phyloP scores from a whole-genome alignment of 2,113 vertebrate species.

The Seriola dumerili region DNA sequence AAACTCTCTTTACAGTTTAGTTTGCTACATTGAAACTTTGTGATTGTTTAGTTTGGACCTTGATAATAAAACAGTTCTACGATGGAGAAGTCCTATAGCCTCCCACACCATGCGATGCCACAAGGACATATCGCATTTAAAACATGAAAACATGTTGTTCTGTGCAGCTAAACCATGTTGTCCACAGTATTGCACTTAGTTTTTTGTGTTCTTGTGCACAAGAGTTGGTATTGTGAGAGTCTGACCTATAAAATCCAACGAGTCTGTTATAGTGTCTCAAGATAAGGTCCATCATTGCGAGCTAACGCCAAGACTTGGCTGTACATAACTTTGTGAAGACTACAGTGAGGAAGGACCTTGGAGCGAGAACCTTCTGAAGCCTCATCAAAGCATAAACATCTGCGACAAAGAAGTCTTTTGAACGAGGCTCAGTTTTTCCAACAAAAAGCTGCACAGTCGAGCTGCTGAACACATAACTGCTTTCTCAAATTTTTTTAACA shows the following conservation, averaged over 20 bases:
- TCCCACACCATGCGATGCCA: not conserved
- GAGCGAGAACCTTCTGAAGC: not conserved
- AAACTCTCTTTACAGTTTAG: not conserved
- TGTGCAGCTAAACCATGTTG: too few relatives aligned
- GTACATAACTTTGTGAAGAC: not conserved
- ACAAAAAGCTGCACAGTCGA: not conserved
- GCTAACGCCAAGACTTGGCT: not conserved
- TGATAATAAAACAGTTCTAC: not conserved
- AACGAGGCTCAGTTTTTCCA: not conserved
- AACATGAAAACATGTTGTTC: not conserved
- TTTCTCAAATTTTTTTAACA: not conserved
- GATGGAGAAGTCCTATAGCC: not conserved
- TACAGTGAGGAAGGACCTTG: not conserved
- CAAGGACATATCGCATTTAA: not conserved
- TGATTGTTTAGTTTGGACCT: not conserved
- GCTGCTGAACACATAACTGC: not conserved
- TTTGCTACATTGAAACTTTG: not conserved
- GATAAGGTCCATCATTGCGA: not conserved
- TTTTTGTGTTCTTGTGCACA: not conserved
- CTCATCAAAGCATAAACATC: not conserved
- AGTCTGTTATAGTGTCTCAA: not conserved
- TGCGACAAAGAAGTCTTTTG: not conserved
- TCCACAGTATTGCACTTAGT: not conserved
- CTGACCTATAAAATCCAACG: not conserved
- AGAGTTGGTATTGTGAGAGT: not conserved